phyloP scores from a whole-genome alignment of 2,113 vertebrate species.

The Lutjanus erythropterus region DNA sequence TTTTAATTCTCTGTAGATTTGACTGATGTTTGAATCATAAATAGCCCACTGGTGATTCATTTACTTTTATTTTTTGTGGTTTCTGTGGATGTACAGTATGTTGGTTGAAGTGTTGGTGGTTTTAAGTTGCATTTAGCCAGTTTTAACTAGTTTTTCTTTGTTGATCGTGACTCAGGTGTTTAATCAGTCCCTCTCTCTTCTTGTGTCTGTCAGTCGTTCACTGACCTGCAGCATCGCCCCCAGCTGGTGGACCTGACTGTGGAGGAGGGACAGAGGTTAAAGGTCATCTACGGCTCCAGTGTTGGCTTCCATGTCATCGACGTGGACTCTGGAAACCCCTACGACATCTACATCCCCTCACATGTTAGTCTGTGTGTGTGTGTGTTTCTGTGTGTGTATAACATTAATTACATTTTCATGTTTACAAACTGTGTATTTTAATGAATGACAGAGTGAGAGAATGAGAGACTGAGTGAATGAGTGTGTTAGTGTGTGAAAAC shows the following conservation, averaged over 20 bases:
- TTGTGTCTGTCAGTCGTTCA: constrained; percentile 90
- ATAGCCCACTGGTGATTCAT: neutral
- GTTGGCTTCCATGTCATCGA: constrained; percentile 99
- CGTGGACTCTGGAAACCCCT: constrained; percentile 98
- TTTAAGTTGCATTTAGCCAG: neutral
- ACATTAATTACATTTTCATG: neutral
- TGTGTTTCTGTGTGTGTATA: neutral
- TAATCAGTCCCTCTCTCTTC: neutral
- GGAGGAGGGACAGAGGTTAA: constrained; percentile 98
- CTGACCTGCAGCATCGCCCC: constrained; percentile 97
- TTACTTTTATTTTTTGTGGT: neutral
- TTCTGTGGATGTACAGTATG: neutral
- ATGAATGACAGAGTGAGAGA: neutral
- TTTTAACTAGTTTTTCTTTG: too few relatives aligned
- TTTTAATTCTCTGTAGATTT: neutral
- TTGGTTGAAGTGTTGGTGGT: neutral
- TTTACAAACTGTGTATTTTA: neutral
- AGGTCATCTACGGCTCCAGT: constrained; percentile 98
- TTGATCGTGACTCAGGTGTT: neutral
- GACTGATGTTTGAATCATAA: neutral
- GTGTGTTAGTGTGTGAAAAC: neutral
- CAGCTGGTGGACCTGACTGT: constrained; percentile 97
- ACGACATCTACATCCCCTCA: constrained; percentile 99
- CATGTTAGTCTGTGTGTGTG: constrained; percentile 89
- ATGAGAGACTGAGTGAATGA: neutral